Conservation (phyloP, 2,888 invertebrate genomes). For the Empis livida region DNA sequence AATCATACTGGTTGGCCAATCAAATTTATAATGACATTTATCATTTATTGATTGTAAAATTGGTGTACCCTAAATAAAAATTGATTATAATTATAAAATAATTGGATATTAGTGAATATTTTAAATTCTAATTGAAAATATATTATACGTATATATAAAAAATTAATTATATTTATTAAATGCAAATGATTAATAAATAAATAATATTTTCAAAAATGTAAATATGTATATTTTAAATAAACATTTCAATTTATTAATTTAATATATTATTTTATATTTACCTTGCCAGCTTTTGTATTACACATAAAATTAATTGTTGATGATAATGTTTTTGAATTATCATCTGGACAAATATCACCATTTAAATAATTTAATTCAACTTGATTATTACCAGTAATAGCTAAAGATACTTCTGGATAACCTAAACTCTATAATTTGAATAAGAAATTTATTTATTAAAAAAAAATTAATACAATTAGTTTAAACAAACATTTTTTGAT, state of each 20-base stretch:
- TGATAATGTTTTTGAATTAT: slow-evolving; percentile 22
- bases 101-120: too few species aligned
- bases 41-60: slow-evolving; percentile 25
- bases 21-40: slow-evolving; percentile 31
- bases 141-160: too few species aligned
- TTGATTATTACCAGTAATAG: slow-evolving; percentile 22
- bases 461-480: too few species aligned
- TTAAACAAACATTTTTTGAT: too few species aligned
- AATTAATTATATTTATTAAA: too few species aligned
- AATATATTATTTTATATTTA: slow-evolving; percentile 17
- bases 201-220: not conserved
- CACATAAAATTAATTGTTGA: slow-evolving; percentile 29
- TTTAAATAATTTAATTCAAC: slow-evolving; percentile 26
- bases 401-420: slow-evolving; percentile 25
- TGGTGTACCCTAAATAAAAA: slow-evolving; percentile 25
- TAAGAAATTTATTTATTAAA: too few species aligned
- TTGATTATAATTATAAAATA: not conserved
- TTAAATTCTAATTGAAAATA: too few species aligned
- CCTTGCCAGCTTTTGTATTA: slow-evolving; percentile 27
- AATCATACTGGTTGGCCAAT: slow-evolving; percentile 34
- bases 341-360: slow-evolving; percentile 27
- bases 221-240: not conserved
- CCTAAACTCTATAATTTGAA: slow-evolving; percentile 30
- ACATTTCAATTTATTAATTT: too few species aligned
- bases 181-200: slow-evolving; percentile 44